phyloP scores from a whole-genome alignment of 2,888 invertebrate genomes.

The Gortyna flavago region DNA sequence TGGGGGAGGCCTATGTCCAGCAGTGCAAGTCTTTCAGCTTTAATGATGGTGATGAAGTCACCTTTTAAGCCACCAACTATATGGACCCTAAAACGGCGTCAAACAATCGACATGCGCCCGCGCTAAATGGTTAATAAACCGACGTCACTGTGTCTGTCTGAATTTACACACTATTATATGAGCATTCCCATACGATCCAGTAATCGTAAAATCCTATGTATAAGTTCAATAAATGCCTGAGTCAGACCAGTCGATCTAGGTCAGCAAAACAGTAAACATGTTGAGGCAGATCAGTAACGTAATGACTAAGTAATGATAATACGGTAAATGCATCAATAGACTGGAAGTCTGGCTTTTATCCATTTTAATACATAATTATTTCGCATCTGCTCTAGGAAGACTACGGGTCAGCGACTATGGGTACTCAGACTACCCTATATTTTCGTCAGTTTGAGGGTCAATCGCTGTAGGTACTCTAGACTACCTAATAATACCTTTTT shows the following conservation, averaged over 20 bases:
- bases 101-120: neutral
- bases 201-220: constrained; percentile 1
- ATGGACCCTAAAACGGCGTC: neutral
- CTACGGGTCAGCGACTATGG: neutral
- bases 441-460: neutral
- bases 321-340: neutral
- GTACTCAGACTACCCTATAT: constrained; percentile 7
- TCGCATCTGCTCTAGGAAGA: neutral
- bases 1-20: neutral
- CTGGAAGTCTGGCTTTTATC: constrained; percentile 6
- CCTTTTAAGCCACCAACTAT: neutral
- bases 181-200: constrained; percentile 7
- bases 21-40: neutral
- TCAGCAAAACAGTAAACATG: constrained; percentile 31
- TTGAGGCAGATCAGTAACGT: constrained; percentile 49
- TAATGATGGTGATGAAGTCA: neutral
- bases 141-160: neutral
- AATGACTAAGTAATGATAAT: constrained; percentile 27
- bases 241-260: constrained; percentile 32
- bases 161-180: neutral
- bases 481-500: neutral
- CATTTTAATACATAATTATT: constrained; percentile 3
- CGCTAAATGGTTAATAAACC: neutral
- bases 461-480: constrained; percentile 8
- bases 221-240: constrained; percentile 23